These are phyloP conservation scores for Trichopoda pennipes DNA, from an alignment of 2,888 invertebrate genomes.

Conservation along the genomic window DNA sequence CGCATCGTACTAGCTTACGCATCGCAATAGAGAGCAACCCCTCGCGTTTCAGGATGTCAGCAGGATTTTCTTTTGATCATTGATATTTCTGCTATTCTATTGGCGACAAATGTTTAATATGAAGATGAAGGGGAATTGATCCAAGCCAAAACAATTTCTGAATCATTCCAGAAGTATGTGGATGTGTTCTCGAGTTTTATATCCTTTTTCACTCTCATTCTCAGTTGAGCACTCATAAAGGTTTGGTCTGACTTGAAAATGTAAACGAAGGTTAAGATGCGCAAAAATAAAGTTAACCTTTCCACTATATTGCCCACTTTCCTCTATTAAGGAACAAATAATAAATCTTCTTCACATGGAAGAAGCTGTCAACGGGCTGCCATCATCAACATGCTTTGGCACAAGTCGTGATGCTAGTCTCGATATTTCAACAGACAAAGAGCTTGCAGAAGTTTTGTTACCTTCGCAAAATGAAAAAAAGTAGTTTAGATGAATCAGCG, in stretches of 20 bases:
- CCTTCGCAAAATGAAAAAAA: slow-evolving; percentile 31
- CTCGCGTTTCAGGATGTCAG: background rate
- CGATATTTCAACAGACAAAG: slow-evolving; percentile 35
- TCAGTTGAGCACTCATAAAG: no score
- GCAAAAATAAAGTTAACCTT: slow-evolving; percentile 9
- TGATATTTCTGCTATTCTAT: no score
- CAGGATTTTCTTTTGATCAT: no score
- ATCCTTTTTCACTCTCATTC: no score
- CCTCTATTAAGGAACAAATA: background rate
- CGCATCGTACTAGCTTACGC: slow-evolving; percentile 16
- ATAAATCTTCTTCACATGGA: slow-evolving; percentile 2
- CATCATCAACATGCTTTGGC: slow-evolving; percentile 40
- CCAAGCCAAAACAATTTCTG: no score
- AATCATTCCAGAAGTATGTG: no score
- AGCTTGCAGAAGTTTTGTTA: slow-evolving; percentile 41
- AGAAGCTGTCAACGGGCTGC: slow-evolving; percentile 21
- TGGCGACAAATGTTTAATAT: no score
- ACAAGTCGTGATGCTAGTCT: slow-evolving; percentile 26
- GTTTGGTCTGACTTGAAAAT: slow-evolving; percentile 20
- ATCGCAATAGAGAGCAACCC: slow-evolving; percentile 41
- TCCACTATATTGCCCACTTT: slow-evolving; percentile 6
- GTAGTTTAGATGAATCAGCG: no score
- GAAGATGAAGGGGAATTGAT: no score
- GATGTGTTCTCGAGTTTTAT: no score
- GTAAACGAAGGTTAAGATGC: slow-evolving; percentile 12